These are phyloP conservation scores for Hemichromis elongatus DNA, from an alignment of 2,113 vertebrate species.

Conservation along the genomic window DNA sequence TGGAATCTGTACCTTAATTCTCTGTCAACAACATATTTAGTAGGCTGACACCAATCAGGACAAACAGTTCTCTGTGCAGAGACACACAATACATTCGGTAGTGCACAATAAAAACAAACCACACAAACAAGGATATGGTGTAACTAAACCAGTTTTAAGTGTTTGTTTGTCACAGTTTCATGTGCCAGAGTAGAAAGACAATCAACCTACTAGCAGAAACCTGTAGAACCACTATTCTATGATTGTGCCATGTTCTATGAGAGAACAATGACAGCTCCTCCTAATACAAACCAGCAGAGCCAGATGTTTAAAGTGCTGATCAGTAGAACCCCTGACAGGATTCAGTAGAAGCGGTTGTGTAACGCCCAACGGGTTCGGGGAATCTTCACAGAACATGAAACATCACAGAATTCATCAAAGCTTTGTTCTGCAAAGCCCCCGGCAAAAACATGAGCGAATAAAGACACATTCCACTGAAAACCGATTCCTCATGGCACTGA, in stretches of 20 bases:
- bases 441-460: slow-evolving; percentile 6
- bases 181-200: background rate
- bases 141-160: background rate
- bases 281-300: background rate
- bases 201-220: background rate
- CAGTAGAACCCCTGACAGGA: background rate
- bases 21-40: background rate
- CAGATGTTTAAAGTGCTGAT: background rate
- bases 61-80: background rate
- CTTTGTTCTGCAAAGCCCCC: background rate
- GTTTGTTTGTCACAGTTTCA: background rate
- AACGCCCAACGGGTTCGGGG: background rate
- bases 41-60: background rate
- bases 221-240: background rate
- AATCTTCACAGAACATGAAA: slow-evolving; percentile 11
- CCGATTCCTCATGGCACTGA: slow-evolving; percentile 30
- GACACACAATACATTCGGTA: background rate
- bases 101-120: background rate
- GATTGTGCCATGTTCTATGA: background rate
- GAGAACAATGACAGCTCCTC: background rate
- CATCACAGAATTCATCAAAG: slow-evolving; percentile 41
- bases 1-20: background rate
- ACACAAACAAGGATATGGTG: background rate
- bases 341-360: background rate
- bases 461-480: slow-evolving; percentile 45